Percentiles rank a stretch among this genome's conserved stretches.
Conservation (phyloP, 2,888 invertebrate species). For the Cephus rjabovi region DNA sequence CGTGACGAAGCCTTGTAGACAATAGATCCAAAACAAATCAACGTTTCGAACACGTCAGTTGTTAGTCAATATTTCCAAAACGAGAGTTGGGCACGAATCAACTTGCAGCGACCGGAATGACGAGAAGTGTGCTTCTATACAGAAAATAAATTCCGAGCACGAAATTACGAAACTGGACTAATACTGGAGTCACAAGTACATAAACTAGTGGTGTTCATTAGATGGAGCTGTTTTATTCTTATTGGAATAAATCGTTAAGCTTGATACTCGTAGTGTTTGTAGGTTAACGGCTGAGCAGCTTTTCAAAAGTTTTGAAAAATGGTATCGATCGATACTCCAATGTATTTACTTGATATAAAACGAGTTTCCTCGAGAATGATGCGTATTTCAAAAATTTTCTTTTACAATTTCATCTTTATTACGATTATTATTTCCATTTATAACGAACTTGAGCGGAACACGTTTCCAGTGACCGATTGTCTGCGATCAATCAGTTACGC, state of each 20-base stretch:
- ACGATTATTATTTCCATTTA: neutral
- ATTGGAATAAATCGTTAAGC: neutral
- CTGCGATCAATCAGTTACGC: neutral
- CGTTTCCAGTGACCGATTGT: neutral
- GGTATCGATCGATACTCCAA: neutral
- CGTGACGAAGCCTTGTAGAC: neutral
- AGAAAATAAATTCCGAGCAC: neutral
- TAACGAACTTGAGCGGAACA: neutral
- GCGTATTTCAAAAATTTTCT: neutral
- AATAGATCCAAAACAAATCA: slow-evolving; percentile 24
- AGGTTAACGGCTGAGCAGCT: neutral
- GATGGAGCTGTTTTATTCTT: neutral
- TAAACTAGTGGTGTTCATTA: neutral
- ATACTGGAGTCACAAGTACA: neutral
- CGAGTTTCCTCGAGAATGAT: neutral
- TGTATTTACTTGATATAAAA: neutral
- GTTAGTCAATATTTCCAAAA: slow-evolving; percentile 11
- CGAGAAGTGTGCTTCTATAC: neutral
- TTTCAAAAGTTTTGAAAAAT: too few relatives aligned
- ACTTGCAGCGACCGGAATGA: neutral
- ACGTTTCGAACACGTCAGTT: slow-evolving; percentile 10
- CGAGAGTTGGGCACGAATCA: neutral
- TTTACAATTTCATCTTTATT: neutral
- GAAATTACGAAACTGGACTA: neutral
- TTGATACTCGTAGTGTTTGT: neutral